These are phyloP conservation scores for Perodicticus potto DNA, from an alignment of 2,797 vertebrate genomes.

Conservation along the genomic window DNA sequence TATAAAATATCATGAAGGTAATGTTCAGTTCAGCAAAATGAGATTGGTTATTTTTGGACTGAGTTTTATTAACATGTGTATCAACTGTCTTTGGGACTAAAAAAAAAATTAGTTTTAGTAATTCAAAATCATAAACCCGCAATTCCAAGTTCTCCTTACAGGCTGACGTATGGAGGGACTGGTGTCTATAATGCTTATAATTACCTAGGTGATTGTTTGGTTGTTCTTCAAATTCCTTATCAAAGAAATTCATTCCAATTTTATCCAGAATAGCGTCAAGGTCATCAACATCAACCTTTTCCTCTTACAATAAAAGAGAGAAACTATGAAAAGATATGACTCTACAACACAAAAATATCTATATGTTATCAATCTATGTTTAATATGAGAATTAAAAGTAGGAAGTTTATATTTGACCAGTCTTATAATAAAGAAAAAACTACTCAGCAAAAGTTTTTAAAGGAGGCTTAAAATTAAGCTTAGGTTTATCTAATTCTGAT, in stretches of 20 bases:
- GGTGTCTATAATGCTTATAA: neutral
- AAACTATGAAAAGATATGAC: neutral
- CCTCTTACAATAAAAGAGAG: conserved; percentile 36
- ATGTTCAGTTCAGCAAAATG: neutral
- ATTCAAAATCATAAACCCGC: neutral
- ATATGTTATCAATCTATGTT: neutral
- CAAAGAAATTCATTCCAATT: neutral
- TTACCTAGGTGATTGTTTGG: neutral
- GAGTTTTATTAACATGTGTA: neutral
- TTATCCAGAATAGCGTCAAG: conserved; percentile 24
- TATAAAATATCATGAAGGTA: neutral
- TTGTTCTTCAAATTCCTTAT: neutral
- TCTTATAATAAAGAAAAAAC: neutral
- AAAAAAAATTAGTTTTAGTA: neutral
- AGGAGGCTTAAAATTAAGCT: neutral
- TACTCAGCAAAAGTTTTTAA: neutral
- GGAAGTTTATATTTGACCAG: neutral
- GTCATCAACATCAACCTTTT: neutral
- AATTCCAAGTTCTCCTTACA: neutral
- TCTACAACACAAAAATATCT: neutral
- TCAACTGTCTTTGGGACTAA: neutral
- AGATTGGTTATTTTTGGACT: neutral
- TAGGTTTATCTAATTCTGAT: neutral
- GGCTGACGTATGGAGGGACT: neutral
- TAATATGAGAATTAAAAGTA: neutral